Percentiles rank a stretch among this genome's conserved stretches.
Evolutionary conservation across 1,140 invertebrate species (phyloP).

Genomic region (Varroa destructor): DNA sequence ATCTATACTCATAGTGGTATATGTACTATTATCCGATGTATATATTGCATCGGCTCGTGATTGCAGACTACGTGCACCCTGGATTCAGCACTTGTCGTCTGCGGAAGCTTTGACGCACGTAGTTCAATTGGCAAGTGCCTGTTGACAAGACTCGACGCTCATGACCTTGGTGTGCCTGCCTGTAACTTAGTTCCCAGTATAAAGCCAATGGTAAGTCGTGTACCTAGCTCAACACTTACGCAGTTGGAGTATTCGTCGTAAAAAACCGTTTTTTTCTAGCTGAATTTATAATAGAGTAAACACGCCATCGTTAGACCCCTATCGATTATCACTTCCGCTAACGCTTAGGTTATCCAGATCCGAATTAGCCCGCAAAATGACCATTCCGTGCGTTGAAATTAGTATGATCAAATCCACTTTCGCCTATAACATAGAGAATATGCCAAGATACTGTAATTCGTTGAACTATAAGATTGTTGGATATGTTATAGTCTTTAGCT

Average conservation of each 20-base stretch:
- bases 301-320: slow-evolving; percentile 27
- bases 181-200: slow-evolving; percentile 50
- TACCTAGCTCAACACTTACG: neutral
- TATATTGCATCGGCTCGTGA: slow-evolving; percentile 23
- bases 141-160: slow-evolving; percentile 49
- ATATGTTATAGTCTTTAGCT: too few species aligned
- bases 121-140: slow-evolving; percentile 42
- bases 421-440: too few species aligned
- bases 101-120: slow-evolving; percentile 52
- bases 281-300: slow-evolving; percentile 34
- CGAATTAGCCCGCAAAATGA: neutral
- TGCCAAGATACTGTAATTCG: too few species aligned
- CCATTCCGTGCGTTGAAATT: too few species aligned
- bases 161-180: slow-evolving; percentile 57
- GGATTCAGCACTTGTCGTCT: slow-evolving; percentile 52
- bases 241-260: neutral
- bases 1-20: too few species aligned
- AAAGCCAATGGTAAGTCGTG: slow-evolving; percentile 35
- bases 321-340: neutral
- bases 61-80: slow-evolving; percentile 48
- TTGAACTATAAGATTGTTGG: too few species aligned
- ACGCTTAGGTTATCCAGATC: neutral
- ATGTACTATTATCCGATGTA: too few species aligned
- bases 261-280: neutral
- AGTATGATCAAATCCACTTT: too few species aligned